phyloP scores from a whole-genome alignment of 1,140 invertebrate species.

The Acromyrmex echinatior region DNA sequence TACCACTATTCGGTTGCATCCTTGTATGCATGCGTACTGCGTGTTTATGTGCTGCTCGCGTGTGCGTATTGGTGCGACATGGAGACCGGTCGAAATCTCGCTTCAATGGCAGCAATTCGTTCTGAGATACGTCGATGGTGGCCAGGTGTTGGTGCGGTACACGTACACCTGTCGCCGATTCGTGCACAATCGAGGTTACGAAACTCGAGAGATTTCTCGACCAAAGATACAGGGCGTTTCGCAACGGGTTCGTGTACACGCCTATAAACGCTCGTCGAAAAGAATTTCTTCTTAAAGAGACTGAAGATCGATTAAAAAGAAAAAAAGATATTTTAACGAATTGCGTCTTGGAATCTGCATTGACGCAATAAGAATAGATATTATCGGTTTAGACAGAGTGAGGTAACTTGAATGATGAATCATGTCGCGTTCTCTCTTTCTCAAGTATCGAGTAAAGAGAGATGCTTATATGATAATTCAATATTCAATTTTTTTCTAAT shows the following conservation, averaged over 20 bases:
- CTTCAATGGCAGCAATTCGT: constrained; percentile 11
- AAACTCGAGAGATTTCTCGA: constrained; percentile 53
- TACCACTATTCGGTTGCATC: too few relatives aligned
- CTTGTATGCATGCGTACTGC: too few relatives aligned
- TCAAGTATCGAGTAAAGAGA: too few relatives aligned
- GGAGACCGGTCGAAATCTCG: constrained; percentile 57
- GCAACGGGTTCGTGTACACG: background rate
- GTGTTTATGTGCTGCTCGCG: background rate
- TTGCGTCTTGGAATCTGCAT: too few relatives aligned
- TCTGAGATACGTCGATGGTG: constrained; percentile 33
- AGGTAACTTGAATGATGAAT: too few relatives aligned
- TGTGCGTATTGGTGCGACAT: background rate
- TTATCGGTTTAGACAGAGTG: too few relatives aligned
- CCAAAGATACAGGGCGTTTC: background rate
- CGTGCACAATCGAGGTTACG: constrained; percentile 38
- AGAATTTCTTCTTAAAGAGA: background rate
- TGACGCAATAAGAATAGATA: too few relatives aligned
- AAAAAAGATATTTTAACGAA: background rate
- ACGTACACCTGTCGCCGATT: constrained; percentile 30
- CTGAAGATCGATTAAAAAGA: background rate
- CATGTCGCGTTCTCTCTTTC: too few relatives aligned
- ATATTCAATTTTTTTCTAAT: too few relatives aligned
- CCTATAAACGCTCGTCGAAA: background rate
- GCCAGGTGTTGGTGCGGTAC: constrained; percentile 2
- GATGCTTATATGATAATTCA: too few relatives aligned